phyloP scores from a whole-genome alignment of 2,888 invertebrate species.

The Drosophila kokeensis region DNA sequence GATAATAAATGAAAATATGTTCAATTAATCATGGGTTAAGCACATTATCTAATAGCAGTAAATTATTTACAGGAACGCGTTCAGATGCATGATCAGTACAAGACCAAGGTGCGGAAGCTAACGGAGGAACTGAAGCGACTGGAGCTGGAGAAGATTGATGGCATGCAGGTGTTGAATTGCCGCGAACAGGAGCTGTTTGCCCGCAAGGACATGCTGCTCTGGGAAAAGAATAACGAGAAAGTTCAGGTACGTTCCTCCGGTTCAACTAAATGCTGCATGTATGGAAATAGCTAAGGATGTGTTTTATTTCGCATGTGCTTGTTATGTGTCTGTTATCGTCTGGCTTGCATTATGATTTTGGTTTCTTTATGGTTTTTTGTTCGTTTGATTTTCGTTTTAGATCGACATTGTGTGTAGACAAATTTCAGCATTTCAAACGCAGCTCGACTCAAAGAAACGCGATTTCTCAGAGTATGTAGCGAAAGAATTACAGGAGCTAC shows the following conservation, averaged over 20 bases:
- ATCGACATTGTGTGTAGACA: constrained; percentile 89
- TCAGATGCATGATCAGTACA: constrained; percentile 85
- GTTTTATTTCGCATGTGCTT: constrained; percentile 18
- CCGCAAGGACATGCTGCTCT: constrained; percentile 84
- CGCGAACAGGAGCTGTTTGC: constrained; percentile 86
- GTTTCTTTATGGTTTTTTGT: constrained; percentile 73
- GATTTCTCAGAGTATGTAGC: constrained; percentile 86
- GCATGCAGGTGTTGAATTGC: constrained; percentile 86
- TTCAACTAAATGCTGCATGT: constrained; percentile 16
- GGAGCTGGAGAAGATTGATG: constrained; percentile 86
- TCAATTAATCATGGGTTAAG: background rate
- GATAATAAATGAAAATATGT: background rate
- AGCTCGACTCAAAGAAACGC: constrained; percentile 86
- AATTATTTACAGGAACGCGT: constrained; percentile 85
- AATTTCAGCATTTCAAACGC: constrained; percentile 87
- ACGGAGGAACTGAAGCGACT: constrained; percentile 86
- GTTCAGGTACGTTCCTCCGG: constrained; percentile 80
- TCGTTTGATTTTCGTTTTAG: constrained; percentile 85
- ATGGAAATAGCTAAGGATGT: background rate
- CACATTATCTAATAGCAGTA: background rate
- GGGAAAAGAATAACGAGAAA: constrained; percentile 85
- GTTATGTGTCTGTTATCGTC: constrained; percentile 37
- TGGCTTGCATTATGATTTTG: constrained; percentile 60
- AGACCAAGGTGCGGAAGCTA: constrained; percentile 83
- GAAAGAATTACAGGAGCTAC: constrained; percentile 86